Evolutionary conservation across 2,888 invertebrate genomes (phyloP).

Genomic region (Parthenolecanium corni): DNA sequence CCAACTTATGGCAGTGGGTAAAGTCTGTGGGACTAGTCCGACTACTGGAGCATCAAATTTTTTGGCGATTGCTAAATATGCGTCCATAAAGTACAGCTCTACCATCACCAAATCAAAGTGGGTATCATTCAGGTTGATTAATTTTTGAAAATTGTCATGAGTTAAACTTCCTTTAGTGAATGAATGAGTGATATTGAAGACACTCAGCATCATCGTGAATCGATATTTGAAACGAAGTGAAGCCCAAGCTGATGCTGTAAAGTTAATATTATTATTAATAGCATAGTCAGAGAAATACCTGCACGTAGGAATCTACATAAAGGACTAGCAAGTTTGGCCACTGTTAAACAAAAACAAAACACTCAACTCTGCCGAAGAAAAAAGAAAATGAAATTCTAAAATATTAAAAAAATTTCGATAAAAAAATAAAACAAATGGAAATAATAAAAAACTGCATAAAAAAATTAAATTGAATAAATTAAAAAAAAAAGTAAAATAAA

Average conservation of each 20-base stretch:
- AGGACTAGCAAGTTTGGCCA: no score
- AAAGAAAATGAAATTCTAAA: no score
- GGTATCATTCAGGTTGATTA: background rate
- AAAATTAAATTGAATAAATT: no score
- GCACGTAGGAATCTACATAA: no score
- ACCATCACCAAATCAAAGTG: slow-evolving; percentile 53
- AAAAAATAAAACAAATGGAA: no score
- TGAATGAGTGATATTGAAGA: background rate
- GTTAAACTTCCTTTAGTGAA: background rate
- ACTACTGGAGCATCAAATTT: slow-evolving; percentile 52
- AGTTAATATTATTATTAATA: background rate
- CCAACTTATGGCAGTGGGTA: slow-evolving; percentile 45
- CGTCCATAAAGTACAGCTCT: slow-evolving; percentile 61
- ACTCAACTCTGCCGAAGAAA: no score
- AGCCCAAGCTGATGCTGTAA: background rate
- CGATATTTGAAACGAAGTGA: background rate
- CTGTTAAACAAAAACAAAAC: no score
- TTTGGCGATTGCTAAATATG: slow-evolving; percentile 53
- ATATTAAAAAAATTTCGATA: no score
- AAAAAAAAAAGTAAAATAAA: no score
- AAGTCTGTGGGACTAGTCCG: slow-evolving; percentile 45
- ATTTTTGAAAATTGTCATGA: background rate
- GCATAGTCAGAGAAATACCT: no score
- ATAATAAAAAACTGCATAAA: no score
- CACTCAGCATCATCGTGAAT: background rate